Conservation (phyloP, 2,113 vertebrate species). For the Myodes glareolus region DNA sequence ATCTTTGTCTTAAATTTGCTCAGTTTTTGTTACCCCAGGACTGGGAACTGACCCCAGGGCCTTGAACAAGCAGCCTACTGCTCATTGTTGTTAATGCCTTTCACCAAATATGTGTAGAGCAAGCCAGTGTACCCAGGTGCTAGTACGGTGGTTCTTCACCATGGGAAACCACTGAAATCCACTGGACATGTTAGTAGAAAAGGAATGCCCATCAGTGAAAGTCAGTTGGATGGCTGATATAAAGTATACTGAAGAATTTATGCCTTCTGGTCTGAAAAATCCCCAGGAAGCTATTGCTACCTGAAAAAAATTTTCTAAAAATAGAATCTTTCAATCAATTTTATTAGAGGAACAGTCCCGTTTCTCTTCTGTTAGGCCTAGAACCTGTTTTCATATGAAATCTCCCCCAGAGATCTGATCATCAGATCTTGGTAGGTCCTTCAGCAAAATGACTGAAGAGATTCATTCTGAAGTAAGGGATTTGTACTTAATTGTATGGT, state of each 20-base stretch:
- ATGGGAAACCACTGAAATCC: conserved; percentile 22
- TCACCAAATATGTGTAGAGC: neutral
- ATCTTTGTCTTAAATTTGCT: neutral
- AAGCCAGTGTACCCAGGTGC: neutral
- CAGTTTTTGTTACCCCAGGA: neutral
- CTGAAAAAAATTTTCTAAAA: conserved; percentile 40
- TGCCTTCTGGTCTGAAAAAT: conserved; percentile 33
- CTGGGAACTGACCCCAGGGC: neutral
- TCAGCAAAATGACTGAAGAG: neutral
- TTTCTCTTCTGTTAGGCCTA: conserved; percentile 26
- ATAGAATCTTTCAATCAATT: conserved; percentile 18
- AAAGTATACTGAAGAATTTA: conserved; percentile 39
- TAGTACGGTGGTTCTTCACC: neutral
- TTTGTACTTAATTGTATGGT: neutral
- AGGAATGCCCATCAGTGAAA: conserved; percentile 45
- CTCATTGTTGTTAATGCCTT: neutral
- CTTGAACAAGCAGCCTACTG: neutral
- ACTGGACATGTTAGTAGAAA: conserved; percentile 52
- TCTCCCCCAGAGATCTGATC: conserved; percentile 1
- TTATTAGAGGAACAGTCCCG: conserved; percentile 5
- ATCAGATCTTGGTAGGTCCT: neutral
- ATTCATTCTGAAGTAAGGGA: neutral
- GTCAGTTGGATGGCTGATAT: conserved; percentile 14
- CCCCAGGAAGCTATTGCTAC: neutral
- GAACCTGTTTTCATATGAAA: conserved; percentile 13